These are phyloP conservation scores for Leptarthrus brevirostris DNA, from an alignment of 2,888 invertebrate species.

Conservation along the genomic window DNA sequence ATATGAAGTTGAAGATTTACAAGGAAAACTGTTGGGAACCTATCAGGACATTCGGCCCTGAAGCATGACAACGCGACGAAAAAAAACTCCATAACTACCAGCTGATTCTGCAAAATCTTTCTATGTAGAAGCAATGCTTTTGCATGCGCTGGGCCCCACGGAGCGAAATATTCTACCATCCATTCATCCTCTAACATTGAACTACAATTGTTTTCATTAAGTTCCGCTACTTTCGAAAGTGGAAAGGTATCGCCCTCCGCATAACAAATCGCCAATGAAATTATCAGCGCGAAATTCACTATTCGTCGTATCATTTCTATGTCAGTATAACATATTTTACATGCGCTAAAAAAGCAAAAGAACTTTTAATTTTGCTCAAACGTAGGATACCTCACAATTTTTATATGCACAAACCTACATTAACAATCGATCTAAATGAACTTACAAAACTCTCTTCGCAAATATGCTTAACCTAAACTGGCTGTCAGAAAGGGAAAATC, in stretches of 20 bases:
- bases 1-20: no score
- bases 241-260: neutral
- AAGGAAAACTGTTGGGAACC: no score
- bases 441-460: neutral
- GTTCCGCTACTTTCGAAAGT: constrained; percentile 59
- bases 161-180: constrained; percentile 99
- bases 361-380: neutral
- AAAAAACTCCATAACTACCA: constrained; percentile 78
- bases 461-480: neutral
- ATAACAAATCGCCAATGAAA: constrained; percentile 14
- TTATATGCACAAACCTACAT: neutral
- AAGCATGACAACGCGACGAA: no score
- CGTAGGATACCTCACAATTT: no score
- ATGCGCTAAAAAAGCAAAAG: neutral
- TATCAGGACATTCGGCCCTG: no score
- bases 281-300: constrained; percentile 1
- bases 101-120: constrained; percentile 82
- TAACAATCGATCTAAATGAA: constrained; percentile 19
- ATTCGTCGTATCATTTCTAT: constrained; percentile 39
- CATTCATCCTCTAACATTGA: constrained; percentile 93
- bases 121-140: constrained; percentile 89
- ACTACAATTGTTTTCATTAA: constrained; percentile 93
- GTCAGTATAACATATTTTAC: neutral
- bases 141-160: constrained; percentile 99
- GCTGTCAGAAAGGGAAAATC: no score